Evolutionary conservation across 1,140 invertebrate species (phyloP).

Genomic region (Drosophila oshimai): DNA sequence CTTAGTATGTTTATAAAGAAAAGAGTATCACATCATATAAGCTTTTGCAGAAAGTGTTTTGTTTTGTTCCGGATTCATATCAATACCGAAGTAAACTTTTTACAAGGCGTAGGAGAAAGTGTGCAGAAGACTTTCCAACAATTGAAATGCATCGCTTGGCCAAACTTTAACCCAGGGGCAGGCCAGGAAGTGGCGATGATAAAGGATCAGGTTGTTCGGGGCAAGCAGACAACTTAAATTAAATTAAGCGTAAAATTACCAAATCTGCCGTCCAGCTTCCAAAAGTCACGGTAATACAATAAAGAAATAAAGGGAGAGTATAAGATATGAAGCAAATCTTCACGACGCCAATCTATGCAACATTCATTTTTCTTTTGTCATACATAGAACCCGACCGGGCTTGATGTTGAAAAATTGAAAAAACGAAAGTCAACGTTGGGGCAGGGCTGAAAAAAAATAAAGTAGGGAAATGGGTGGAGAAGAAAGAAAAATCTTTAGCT

Average conservation of each 20-base stretch:
- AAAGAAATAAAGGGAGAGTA: not conserved
- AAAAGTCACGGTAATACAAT: constrained; percentile 29
- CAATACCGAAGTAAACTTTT: constrained; percentile 60
- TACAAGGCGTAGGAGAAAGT: constrained; percentile 15
- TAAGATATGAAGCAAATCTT: constrained; percentile 36
- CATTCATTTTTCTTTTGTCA: constrained; percentile 77
- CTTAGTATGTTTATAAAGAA: too few species aligned
- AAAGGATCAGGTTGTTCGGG: not conserved
- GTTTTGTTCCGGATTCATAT: constrained; percentile 65
- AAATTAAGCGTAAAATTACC: constrained; percentile 76
- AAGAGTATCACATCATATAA: too few species aligned
- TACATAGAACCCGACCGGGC: constrained; percentile 12
- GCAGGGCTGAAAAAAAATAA: constrained; percentile 7
- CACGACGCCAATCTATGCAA: constrained; percentile 59
- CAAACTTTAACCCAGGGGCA: constrained; percentile 1
- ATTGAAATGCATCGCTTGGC: constrained; percentile 24
- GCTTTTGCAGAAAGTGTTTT: too few species aligned
- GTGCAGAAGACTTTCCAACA: not conserved
- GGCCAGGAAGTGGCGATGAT: not conserved
- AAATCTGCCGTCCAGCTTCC: constrained; percentile 28
- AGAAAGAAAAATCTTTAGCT: constrained; percentile 46
- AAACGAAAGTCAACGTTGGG: constrained; percentile 63
- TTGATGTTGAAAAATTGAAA: constrained; percentile 80
- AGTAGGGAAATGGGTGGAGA: constrained; percentile 6
- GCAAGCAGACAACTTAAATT: constrained; percentile 38